Percentiles rank a stretch among this genome's conserved stretches.
Evolutionary conservation across 1,140 invertebrate species (phyloP).

Genomic region (Diabrotica undecimpunctata): DNA sequence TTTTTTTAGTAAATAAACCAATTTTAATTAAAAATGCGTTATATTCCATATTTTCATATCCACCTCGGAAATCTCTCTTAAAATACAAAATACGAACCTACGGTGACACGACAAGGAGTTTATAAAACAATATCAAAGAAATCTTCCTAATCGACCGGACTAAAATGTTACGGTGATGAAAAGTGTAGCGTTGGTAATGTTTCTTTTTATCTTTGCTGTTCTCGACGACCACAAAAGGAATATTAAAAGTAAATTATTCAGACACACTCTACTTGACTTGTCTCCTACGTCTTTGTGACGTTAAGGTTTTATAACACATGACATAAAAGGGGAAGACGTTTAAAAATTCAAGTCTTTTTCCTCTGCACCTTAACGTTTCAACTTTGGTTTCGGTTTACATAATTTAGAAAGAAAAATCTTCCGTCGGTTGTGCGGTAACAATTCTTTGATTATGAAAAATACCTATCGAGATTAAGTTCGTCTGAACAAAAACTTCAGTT

Average conservation of each 20-base stretch:
- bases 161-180: not conserved
- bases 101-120: too few relatives aligned
- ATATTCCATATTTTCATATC: too few relatives aligned
- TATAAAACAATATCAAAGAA: too few relatives aligned
- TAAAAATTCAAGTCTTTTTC: not conserved
- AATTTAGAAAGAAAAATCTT: not conserved
- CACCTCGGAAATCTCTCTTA: too few relatives aligned
- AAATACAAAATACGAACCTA: too few relatives aligned
- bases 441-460: too few relatives aligned
- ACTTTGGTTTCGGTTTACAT: conserved; percentile 1
- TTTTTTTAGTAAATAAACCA: too few relatives aligned
- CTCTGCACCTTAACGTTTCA: not conserved
- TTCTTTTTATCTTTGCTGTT: not conserved
- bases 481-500: too few relatives aligned
- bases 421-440: too few relatives aligned
- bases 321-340: not conserved
- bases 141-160: too few relatives aligned
- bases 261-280: conserved; percentile 1
- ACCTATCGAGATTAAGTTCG: too few relatives aligned
- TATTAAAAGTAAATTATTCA: conserved; percentile 3
- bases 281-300: not conserved
- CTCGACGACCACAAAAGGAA: not conserved
- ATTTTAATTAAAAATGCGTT: too few relatives aligned
- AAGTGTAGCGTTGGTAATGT: not conserved
- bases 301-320: conserved; percentile 2